Percentiles rank a stretch among this genome's conserved stretches.
These are phyloP conservation scores for Batillaria attramentaria DNA, from an alignment of 1,140 invertebrate genomes.

Conservation along the genomic window DNA sequence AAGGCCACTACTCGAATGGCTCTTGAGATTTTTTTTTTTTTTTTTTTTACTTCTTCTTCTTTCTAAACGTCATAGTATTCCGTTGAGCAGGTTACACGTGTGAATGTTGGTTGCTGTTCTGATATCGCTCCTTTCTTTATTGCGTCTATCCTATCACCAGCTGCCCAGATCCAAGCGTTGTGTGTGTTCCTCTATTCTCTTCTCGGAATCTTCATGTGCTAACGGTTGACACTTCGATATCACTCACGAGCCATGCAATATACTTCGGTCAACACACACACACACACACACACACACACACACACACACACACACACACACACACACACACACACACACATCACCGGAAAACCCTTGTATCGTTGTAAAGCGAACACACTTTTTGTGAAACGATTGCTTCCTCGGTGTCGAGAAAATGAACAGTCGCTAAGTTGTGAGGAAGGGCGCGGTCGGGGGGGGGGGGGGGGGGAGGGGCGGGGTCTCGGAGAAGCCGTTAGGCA, in stretches of 20 bases:
- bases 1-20: background rate
- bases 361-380: background rate
- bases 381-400: too few species aligned
- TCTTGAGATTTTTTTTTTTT: constrained; percentile 6
- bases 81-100: background rate
- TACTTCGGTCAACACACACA: background rate
- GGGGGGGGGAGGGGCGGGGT: too few species aligned
- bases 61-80: background rate
- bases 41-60: background rate
- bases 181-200: background rate
- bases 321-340: background rate
- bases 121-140: background rate
- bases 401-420: too few species aligned
- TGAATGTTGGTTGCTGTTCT: too few species aligned
- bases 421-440: too few species aligned
- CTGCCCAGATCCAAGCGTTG: background rate
- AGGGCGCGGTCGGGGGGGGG: too few species aligned
- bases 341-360: background rate
- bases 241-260: background rate
- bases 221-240: background rate
- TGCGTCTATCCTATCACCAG: background rate
- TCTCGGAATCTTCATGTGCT: background rate
- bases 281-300: background rate
- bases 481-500: too few species aligned
- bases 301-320: constrained; percentile 8